These are phyloP conservation scores for Andrena marginata DNA, from an alignment of 2,888 invertebrate genomes.

Conservation along the genomic window DNA sequence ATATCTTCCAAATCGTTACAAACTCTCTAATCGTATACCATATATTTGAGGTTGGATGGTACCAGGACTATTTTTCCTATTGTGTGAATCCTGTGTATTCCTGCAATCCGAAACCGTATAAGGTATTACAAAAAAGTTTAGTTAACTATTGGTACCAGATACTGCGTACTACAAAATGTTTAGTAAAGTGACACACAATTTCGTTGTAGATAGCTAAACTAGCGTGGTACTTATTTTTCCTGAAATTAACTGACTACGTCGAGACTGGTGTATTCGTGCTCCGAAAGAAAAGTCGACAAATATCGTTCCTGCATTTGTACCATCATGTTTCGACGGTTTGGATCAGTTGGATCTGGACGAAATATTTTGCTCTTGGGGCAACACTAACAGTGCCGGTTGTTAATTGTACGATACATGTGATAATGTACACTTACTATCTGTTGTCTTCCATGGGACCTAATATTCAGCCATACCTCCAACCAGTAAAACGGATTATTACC, in stretches of 20 bases:
- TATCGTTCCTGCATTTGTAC: neutral
- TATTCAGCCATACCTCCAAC: neutral
- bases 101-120: neutral
- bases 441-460: neutral
- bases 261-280: neutral
- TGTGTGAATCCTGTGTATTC: neutral
- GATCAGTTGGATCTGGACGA: neutral
- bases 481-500: neutral
- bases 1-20: neutral
- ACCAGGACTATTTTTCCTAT: neutral
- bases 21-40: neutral
- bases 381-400: neutral
- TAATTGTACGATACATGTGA: neutral
- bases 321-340: neutral
- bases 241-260: neutral
- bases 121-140: neutral
- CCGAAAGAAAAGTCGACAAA: neutral
- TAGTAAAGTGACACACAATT: neutral
- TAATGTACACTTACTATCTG: neutral
- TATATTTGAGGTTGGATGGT: neutral
- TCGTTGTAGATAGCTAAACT: neutral
- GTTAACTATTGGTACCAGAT: too few species aligned
- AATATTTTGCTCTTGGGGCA: neutral
- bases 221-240: neutral
- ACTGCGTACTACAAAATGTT: neutral